Percentiles rank a stretch among this genome's conserved stretches.
Evolutionary conservation across 2,113 vertebrate genomes (phyloP).

Genomic region (Ceyx margarethae): DNA sequence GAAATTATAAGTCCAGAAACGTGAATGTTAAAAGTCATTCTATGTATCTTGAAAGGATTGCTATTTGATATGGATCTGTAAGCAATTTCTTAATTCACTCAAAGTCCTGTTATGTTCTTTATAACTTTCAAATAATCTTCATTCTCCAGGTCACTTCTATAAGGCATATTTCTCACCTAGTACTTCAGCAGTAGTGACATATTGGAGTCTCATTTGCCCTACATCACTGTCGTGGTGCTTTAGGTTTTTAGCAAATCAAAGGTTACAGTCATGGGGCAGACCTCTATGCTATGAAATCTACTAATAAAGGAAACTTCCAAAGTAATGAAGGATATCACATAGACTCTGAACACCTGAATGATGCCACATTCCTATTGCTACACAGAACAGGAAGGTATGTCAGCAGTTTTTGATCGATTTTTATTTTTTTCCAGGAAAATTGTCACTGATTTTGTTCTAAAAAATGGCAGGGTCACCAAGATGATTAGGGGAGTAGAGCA

Average conservation of each 20-base stretch:
- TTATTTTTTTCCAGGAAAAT: background rate
- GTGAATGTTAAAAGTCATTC: background rate
- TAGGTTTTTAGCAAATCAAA: background rate
- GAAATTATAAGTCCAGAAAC: background rate
- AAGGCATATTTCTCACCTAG: background rate
- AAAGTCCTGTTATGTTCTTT: background rate
- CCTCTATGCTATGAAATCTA: background rate
- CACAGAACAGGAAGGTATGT: background rate
- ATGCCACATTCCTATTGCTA: background rate
- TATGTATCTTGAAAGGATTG: background rate
- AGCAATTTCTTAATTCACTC: background rate
- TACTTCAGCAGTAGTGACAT: background rate
- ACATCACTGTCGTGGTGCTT: background rate
- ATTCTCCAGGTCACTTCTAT: background rate
- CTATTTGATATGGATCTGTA: background rate
- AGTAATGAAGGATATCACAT: fast-evolving
- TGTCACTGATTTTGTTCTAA: background rate
- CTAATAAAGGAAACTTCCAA: background rate
- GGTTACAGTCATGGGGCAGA: background rate
- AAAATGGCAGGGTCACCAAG: too few relatives aligned
- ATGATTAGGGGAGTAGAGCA: too few relatives aligned
- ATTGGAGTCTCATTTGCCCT: background rate
- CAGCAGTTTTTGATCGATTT: background rate
- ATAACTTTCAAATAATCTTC: background rate
- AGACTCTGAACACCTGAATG: background rate